Evolutionary conservation across 2,113 vertebrate genomes (phyloP).

Genomic region (Chunga burmeisteri): DNA sequence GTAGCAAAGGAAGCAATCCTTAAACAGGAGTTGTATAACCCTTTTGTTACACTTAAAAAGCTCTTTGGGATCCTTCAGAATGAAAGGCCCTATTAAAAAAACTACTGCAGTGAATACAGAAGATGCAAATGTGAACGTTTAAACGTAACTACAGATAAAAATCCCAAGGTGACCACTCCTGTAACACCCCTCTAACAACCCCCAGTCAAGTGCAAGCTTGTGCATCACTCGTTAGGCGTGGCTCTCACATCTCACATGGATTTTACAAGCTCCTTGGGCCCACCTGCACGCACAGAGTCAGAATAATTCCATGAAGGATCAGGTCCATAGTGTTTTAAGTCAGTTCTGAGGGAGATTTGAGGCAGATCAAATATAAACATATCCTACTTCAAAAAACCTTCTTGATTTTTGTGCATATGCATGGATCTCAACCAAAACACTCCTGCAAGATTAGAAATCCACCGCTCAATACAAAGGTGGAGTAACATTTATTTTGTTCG

Average conservation of each 20-base stretch:
- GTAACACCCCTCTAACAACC: background rate
- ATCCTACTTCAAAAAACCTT: background rate
- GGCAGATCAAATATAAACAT: background rate
- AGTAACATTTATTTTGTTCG: background rate
- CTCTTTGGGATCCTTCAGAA: slow-evolving; percentile 55
- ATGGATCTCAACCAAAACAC: background rate
- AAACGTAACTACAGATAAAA: background rate
- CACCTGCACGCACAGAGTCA: background rate
- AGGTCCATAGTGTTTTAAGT: background rate
- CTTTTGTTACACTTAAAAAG: background rate
- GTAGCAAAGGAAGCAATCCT: background rate
- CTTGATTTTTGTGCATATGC: background rate
- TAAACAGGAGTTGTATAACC: background rate
- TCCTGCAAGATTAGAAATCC: background rate
- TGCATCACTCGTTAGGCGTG: rapidly evolving
- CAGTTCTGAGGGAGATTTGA: background rate
- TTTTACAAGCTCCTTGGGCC: background rate
- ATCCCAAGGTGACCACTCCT: background rate
- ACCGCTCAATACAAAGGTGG: background rate
- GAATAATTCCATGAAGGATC: background rate
- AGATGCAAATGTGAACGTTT: background rate
- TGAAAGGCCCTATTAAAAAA: slow-evolving; percentile 3
- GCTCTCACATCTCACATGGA: background rate
- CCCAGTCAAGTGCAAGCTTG: background rate
- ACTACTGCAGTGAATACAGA: background rate